phyloP scores from a whole-genome alignment of 2,113 vertebrate species.

The Coptodon bakossiorum region DNA sequence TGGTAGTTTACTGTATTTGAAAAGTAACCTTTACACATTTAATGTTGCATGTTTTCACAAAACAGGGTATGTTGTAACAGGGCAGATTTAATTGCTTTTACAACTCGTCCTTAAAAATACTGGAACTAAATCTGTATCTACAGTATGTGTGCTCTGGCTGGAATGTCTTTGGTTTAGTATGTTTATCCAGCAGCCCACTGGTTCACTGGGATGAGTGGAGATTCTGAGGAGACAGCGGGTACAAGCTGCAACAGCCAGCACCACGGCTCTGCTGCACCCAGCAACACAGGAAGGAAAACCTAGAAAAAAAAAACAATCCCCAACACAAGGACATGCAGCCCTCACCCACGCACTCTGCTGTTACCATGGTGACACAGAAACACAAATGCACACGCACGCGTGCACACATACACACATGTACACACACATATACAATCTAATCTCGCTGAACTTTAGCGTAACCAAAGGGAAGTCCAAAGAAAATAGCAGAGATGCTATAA shows the following conservation, averaged over 20 bases:
- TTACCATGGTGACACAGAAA: constrained; percentile 56
- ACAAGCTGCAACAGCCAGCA: neutral
- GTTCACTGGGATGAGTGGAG: neutral
- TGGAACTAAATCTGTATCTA: neutral
- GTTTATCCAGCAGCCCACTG: neutral
- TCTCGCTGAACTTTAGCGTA: constrained; percentile 42
- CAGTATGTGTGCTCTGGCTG: neutral
- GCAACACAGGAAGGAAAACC: constrained; percentile 41
- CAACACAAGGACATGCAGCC: constrained; percentile 26
- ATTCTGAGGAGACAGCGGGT: neutral
- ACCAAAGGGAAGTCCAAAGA: neutral
- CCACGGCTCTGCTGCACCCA: neutral
- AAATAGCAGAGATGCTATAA: constrained; percentile 34
- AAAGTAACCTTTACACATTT: neutral
- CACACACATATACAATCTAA: neutral
- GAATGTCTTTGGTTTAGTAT: neutral
- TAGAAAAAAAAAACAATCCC: neutral
- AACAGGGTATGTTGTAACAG: neutral
- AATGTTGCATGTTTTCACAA: neutral
- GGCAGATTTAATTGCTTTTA: neutral
- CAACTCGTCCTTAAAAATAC: neutral
- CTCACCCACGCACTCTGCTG: constrained; percentile 31
- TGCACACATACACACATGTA: neutral
- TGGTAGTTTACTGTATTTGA: neutral
- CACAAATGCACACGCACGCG: neutral